Conservation (phyloP, 2,113 vertebrate genomes). For the Rhabdornis inornatus region DNA sequence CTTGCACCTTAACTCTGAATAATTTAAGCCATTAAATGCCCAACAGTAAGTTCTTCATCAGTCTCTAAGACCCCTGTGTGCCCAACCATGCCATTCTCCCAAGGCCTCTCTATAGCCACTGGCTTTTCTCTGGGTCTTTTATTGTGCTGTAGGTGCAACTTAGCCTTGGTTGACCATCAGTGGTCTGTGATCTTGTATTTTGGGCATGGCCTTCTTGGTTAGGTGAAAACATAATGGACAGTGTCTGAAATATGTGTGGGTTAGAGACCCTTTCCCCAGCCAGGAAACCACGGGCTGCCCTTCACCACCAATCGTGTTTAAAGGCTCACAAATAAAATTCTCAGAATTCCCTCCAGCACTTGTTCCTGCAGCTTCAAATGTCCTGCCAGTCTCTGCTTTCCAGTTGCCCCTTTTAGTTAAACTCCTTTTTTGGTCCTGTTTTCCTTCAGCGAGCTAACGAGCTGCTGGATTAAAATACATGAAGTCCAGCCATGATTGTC, state of each 20-base stretch:
- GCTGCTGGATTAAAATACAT: slow-evolving; percentile 8
- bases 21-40: neutral
- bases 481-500: neutral
- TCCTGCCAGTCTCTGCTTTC: slow-evolving; percentile 49
- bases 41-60: neutral
- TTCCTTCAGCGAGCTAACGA: slow-evolving; percentile 6
- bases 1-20: neutral
- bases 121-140: neutral
- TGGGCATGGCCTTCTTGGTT: neutral
- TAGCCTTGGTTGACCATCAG: neutral
- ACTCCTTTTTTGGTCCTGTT: slow-evolving; percentile 70
- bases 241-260: neutral
- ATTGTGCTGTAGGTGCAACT: neutral
- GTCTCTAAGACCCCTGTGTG: neutral
- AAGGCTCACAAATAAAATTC: slow-evolving; percentile 55
- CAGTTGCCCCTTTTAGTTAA: slow-evolving; percentile 63
- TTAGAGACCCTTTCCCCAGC: neutral
- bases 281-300: neutral
- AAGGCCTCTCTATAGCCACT: neutral
- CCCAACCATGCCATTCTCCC: accelerated
- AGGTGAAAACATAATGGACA: neutral
- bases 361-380: slow-evolving; percentile 33
- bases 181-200: neutral
- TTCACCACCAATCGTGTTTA: neutral
- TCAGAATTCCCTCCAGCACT: slow-evolving; percentile 49